Percentiles rank a stretch among this genome's conserved stretches.
Evolutionary conservation across 2,113 vertebrate species (phyloP).

Genomic region (Condylura cristata): DNA sequence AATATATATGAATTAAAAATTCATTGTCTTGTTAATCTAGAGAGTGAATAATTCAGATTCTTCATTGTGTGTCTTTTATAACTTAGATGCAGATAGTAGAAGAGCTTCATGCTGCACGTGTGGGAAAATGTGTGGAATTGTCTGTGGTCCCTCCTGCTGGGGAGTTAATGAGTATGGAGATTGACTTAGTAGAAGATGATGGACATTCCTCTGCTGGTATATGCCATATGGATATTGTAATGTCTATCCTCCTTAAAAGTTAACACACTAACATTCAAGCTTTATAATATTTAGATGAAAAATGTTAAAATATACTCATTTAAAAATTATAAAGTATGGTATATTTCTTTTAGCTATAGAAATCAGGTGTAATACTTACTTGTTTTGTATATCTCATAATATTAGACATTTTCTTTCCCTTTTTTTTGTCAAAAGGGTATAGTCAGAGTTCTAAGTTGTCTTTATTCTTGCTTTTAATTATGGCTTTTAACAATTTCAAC

Average conservation of each 20-base stretch:
- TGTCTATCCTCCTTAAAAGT: neutral
- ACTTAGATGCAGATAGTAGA: slow-evolving; percentile 91
- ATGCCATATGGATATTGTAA: neutral
- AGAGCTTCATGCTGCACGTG: slow-evolving; percentile 91
- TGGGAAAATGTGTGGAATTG: slow-evolving; percentile 87
- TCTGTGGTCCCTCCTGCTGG: slow-evolving; percentile 88
- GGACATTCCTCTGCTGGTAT: slow-evolving; percentile 82
- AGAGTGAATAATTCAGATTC: slow-evolving; percentile 26
- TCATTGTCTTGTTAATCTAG: slow-evolving; percentile 30
- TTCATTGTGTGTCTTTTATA: slow-evolving; percentile 31
- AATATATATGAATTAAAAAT: neutral
- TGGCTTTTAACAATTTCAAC: slow-evolving; percentile 19
- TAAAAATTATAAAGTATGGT: slow-evolving; percentile 41
- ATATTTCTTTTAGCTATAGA: slow-evolving; percentile 28
- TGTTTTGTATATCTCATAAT: neutral
- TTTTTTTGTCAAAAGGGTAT: neutral
- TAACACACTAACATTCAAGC: neutral
- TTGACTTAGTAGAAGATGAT: slow-evolving; percentile 89
- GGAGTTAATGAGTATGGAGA: slow-evolving; percentile 94
- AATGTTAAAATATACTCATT: slow-evolving; percentile 11
- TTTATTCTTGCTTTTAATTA: slow-evolving; percentile 48
- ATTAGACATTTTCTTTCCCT: neutral
- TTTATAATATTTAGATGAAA: slow-evolving; percentile 7
- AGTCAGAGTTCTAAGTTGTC: slow-evolving; percentile 16
- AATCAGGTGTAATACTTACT: slow-evolving; percentile 1